Conservation (phyloP, 2,888 invertebrate genomes). For the Parnassius glacialis region DNA sequence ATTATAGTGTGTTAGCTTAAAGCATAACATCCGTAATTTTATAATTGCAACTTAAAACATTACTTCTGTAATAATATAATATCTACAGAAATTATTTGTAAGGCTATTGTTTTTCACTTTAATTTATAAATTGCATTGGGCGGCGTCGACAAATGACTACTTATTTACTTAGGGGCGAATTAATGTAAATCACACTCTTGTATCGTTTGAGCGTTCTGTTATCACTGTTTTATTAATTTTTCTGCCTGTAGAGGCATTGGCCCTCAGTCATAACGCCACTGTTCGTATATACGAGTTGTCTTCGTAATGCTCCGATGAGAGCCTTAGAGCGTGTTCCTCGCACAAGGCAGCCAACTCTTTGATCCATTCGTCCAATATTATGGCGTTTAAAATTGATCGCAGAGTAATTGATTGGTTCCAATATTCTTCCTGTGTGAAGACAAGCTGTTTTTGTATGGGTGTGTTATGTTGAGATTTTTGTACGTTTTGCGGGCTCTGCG, state of each 20-base stretch:
- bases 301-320: slow-evolving; percentile 56
- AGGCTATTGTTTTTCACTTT: not conserved
- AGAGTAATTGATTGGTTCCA: slow-evolving; percentile 72
- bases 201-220: slow-evolving; percentile 26
- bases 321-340: slow-evolving; percentile 91
- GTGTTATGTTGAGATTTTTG: slow-evolving; percentile 39
- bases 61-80: not conserved
- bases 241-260: slow-evolving; percentile 45
- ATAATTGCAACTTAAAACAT: too few relatives aligned
- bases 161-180: not conserved
- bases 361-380: slow-evolving; percentile 96
- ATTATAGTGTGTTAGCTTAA: too few relatives aligned
- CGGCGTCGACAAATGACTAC: slow-evolving; percentile 12
- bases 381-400: slow-evolving; percentile 82
- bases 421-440: slow-evolving; percentile 68
- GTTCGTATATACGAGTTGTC: slow-evolving; percentile 61
- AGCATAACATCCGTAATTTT: too few relatives aligned
- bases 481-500: slow-evolving; percentile 43
- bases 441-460: slow-evolving; percentile 50
- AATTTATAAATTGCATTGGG: slow-evolving; percentile 4
- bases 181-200: slow-evolving; percentile 31
- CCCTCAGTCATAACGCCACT: slow-evolving; percentile 72
- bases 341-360: slow-evolving; percentile 97
- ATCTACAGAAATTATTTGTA: slow-evolving; percentile 1
- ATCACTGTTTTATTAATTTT: slow-evolving; percentile 29